Percentiles rank a stretch among this genome's conserved stretches.
Evolutionary conservation across 2,888 invertebrate genomes (phyloP).

Genomic region (Lysandra bellargus): DNA sequence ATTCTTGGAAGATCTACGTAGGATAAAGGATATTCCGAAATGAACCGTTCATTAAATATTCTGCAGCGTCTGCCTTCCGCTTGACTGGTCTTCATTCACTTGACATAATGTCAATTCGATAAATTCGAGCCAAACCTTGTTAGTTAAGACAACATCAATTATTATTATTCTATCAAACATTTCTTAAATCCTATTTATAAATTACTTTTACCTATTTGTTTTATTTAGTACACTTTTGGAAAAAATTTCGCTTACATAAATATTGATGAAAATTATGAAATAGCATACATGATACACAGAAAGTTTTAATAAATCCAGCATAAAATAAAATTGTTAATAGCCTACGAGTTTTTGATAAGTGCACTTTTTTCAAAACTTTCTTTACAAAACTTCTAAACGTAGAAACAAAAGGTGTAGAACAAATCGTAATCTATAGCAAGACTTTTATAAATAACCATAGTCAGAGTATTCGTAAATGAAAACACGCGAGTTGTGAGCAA

Average conservation of each 20-base stretch:
- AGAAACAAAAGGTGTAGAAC: not conserved
- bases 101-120: conserved; percentile 1
- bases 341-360: not conserved
- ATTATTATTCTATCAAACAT: not conserved
- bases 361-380: not conserved
- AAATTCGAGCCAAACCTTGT: not conserved
- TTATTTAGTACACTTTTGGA: too few species aligned
- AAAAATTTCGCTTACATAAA: too few species aligned
- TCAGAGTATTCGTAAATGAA: not conserved
- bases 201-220: too few species aligned
- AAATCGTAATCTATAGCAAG: not conserved
- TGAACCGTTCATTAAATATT: not conserved
- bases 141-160: not conserved
- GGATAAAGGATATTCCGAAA: not conserved
- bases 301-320: too few species aligned
- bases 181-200: not conserved
- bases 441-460: not conserved
- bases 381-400: not conserved
- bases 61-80: not conserved
- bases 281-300: too few species aligned
- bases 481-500: conserved; percentile 3
- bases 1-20: not conserved
- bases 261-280: too few species aligned
- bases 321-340: too few species aligned
- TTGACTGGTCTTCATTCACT: not conserved